Conservation (phyloP, 1,140 invertebrate species). For the Phortica variegata region DNA sequence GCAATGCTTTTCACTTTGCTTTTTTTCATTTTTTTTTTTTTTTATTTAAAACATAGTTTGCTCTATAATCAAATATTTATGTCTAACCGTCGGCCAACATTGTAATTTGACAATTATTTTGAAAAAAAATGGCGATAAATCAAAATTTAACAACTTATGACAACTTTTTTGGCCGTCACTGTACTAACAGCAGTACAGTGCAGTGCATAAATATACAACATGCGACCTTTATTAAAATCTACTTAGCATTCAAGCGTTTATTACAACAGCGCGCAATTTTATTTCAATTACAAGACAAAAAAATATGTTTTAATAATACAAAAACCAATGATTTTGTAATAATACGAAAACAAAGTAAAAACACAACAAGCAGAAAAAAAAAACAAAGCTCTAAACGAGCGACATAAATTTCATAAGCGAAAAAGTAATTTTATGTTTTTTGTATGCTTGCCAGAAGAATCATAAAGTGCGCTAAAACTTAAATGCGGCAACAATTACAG, state of each 20-base stretch:
- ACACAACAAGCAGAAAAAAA: slow-evolving; percentile 5
- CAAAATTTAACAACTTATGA: not conserved
- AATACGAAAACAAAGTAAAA: slow-evolving; percentile 31
- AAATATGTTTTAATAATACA: slow-evolving; percentile 34
- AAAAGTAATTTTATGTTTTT: not conserved
- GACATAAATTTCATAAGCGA: slow-evolving; percentile 26
- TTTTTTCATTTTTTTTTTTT: no score
- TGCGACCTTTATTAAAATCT: not conserved
- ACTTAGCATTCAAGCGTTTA: no score
- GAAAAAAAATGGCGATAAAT: no score
- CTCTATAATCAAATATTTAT: no score
- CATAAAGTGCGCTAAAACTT: no score
- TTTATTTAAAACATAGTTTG: no score
- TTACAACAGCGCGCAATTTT: slow-evolving; percentile 23
- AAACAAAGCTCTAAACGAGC: slow-evolving; percentile 6
- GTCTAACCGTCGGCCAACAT: no score
- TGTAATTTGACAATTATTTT: no score
- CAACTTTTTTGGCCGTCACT: not conserved
- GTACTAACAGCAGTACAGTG: slow-evolving; percentile 9
- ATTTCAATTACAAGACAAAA: slow-evolving; percentile 32
- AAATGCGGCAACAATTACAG: not conserved
- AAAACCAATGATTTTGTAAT: slow-evolving; percentile 33
- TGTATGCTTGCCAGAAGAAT: no score
- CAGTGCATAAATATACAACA: slow-evolving; percentile 22
- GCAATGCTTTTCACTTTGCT: no score